A percentile compares a stretch with the other conserved stretches of the same genome.
Conservation (phyloP, 1,140 invertebrate species). For the Cyclargus thomasi region DNA sequence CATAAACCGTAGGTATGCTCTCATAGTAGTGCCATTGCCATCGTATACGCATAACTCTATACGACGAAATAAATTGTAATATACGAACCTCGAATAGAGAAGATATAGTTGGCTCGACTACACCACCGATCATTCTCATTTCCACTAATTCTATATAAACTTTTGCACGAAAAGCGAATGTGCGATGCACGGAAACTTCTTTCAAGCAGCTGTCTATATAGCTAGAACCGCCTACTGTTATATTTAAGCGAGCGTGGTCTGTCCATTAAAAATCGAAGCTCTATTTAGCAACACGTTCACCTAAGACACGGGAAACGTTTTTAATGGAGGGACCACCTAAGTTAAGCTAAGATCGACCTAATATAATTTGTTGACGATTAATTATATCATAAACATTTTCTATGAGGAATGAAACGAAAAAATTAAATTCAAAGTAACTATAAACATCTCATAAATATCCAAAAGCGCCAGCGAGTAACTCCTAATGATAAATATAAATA, state of each 20-base stretch:
- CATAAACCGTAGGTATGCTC: constrained; percentile 18
- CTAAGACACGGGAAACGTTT: constrained; percentile 23
- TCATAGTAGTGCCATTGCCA: constrained; percentile 27
- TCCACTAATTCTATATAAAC: constrained; percentile 60
- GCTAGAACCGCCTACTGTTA: constrained; percentile 70
- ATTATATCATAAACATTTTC: constrained; percentile 67
- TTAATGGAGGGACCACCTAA: constrained; percentile 58
- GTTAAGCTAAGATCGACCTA: constrained; percentile 59
- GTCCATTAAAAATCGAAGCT: constrained; percentile 49
- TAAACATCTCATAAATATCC: constrained; percentile 51
- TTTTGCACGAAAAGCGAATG: constrained; percentile 73
- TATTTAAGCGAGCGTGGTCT: constrained; percentile 56
- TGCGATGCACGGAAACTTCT: constrained; percentile 73
- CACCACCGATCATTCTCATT: constrained; percentile 62
- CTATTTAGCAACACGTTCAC: background rate
- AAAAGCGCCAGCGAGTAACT: constrained; percentile 58
- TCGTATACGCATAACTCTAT: constrained; percentile 43
- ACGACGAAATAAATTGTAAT: constrained; percentile 25
- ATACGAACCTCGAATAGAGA: constrained; percentile 29
- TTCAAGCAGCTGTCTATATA: constrained; percentile 73
- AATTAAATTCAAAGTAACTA: constrained; percentile 50
- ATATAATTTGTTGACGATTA: constrained; percentile 39
- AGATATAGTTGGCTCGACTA: constrained; percentile 70
- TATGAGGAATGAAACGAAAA: constrained; percentile 75
- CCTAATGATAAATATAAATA: constrained; percentile 23